phyloP scores from a whole-genome alignment of 1,140 invertebrate species.

The Drosophila gunungcola region DNA sequence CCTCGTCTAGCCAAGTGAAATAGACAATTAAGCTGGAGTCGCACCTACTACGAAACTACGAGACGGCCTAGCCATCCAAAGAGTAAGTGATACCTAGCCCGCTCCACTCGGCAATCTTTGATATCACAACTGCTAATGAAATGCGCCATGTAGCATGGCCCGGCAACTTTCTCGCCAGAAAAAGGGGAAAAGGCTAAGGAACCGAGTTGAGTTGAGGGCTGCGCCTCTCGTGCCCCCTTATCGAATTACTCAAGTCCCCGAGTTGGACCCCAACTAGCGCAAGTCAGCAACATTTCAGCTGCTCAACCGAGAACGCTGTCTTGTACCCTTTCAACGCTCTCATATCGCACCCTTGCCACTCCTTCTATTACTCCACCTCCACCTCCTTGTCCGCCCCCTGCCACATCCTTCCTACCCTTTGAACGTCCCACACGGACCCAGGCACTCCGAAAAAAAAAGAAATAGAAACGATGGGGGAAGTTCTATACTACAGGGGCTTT shows the following conservation, averaged over 20 bases:
- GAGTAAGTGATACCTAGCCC: conserved; percentile 14
- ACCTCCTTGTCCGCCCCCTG: not conserved
- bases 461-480: conserved; percentile 28
- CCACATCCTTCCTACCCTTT: conserved; percentile 12
- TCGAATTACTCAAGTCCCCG: conserved; percentile 76
- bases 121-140: conserved; percentile 75
- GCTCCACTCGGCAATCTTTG: conserved; percentile 34
- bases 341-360: conserved; percentile 31
- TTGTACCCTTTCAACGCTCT: conserved; percentile 76
- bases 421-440: conserved; percentile 34
- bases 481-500: conserved; percentile 65
- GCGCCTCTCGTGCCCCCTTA: conserved; percentile 48
- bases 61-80: conserved; percentile 41
- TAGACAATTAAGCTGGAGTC: conserved; percentile 61
- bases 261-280: conserved; percentile 48
- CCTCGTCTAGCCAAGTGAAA: conserved; percentile 46
- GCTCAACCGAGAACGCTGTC: conserved; percentile 52
- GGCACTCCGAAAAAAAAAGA: conserved; percentile 40
- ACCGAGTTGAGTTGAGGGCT: conserved; percentile 21
- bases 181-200: conserved; percentile 1
- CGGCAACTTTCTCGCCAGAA: conserved; percentile 57
- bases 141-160: conserved; percentile 72
- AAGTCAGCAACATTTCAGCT: conserved; percentile 80
- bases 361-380: conserved; percentile 15
- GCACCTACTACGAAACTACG: conserved; percentile 38